Evolutionary conservation across 2,113 vertebrate species (phyloP).

Genomic region (Erpornis zantholeuca): DNA sequence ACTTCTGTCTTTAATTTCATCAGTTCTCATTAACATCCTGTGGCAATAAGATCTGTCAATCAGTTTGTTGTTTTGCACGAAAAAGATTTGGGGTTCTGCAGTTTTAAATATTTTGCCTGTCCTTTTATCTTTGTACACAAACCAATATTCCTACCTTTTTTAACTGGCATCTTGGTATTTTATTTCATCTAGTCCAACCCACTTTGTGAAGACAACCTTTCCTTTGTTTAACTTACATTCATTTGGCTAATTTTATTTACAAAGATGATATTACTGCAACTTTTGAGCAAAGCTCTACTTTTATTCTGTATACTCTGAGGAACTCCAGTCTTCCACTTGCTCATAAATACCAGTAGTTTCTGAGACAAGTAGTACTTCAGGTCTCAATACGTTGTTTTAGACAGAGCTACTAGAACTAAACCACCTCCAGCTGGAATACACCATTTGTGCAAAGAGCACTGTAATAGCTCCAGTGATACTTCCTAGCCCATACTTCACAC

Average conservation of each 20-base stretch:
- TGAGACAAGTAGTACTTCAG: background rate
- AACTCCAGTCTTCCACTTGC: background rate
- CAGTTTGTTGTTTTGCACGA: background rate
- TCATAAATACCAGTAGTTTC: background rate
- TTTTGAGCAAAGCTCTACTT: background rate
- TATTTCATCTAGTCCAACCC: background rate
- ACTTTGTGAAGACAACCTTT: background rate
- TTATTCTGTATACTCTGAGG: background rate
- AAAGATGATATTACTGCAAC: background rate
- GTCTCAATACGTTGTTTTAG: background rate
- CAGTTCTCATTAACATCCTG: background rate
- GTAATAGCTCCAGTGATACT: background rate
- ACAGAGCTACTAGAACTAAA: slow-evolving; percentile 1
- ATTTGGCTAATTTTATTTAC: background rate
- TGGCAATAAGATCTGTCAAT: background rate
- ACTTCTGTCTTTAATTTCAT: background rate
- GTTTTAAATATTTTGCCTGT: background rate
- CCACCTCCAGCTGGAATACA: background rate
- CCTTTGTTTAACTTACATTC: background rate
- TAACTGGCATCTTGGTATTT: background rate
- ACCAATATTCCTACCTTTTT: background rate
- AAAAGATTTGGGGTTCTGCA: background rate
- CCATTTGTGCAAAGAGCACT: background rate
- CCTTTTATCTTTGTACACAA: background rate
- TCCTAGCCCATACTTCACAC: background rate